Evolutionary conservation across 2,113 vertebrate species (phyloP), one percentile per base, ranked within the genome.

Genomic region (Silurus meridionalis): DNA sequence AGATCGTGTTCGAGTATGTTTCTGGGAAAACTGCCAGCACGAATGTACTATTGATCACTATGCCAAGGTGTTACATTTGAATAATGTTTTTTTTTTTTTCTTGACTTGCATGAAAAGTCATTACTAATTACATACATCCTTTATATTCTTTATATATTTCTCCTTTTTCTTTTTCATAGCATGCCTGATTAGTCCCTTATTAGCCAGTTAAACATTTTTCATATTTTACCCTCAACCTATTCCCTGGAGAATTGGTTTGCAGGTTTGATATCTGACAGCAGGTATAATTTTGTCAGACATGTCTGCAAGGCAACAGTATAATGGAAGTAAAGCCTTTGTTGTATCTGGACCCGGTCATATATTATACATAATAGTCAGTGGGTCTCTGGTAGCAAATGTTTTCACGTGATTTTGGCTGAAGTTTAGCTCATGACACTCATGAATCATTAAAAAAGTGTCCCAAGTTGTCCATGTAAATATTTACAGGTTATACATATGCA

Each of bases 301-400:
- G 58, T 52, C 80, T 82, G 61, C 46, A 66, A 82, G 80, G 57
- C 57, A 80, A 19, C 48, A 66, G 80, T 15, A 21, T 82, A 66
- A 82, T 82, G 61, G 66, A 61, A 66, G 80, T 25, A 82, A 82
- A 82, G 46, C 80, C 61, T 17, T 28, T 64, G 60, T 60, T 81
- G 19, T 63, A 81, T 50, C 48, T 66, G 61, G 80, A 82, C n/a
- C 14, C 11, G 80, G 61, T 82, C 80, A 82, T 82, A 81, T 63
- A 50, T 81, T 81, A 81, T 81, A 81, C 80, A 81, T 81, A 19
- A 81, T 58, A 79, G 55, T 23, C 78, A 46, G n/a, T 60, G 14
- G 25, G 25, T 80, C 25, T 17, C 25, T 25, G 46, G 8, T 60
- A 60, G 55, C 37, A 80, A 86, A 60, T 66, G 83, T 77, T 88